Base-by-base conservation (phyloP, 1,140 invertebrate genomes). In the Bilobella aurantiaca region DNA sequence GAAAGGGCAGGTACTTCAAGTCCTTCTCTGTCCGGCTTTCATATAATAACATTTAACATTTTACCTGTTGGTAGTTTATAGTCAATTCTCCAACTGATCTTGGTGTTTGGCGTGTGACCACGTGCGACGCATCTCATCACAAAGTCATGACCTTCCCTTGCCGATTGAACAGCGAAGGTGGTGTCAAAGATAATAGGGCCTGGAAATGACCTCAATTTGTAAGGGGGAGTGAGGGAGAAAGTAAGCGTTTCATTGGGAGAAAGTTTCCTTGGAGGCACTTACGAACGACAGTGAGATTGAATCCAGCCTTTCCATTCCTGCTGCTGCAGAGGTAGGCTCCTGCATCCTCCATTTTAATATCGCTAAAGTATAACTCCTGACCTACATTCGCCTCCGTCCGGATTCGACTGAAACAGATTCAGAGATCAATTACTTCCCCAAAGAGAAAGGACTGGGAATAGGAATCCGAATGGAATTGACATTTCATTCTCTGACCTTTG, bases 231-330 rank as follows among this genome's bases (percentile, higher is more conserved):
- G n/a, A 23, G 49, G 49, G 25, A 53, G 23, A 5, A 47, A 47
- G 28, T 21, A 28, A 49, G 3, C 46, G 5, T 8, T 46, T 5
- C 29, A 62, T 46, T 34, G 21, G 28, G 21, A 27, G 49, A 62
- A 14, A 14, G 18, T n/a, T n/a, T n/a, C n/a, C n/a, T n/a, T 62
- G 0, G 14, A 47, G 29, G 21, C 1, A 65, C 71, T 66, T 69
- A 73, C 71, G 71, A 70, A 73, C 62, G 31, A 73, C 71, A 29
- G 58, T 68, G 42, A 73, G 63, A 61, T 73, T 66, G 68, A 73
- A 73, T 21, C 47, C 49, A 21, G 66, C 46, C 57, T 57, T 37
- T n/a, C 37, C 56, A 8, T 32, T 34, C 29, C 46, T 68, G 0
- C 63, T 34, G n/a, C 25, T 34, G 46, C 71, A 73, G n/a, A 58